Evolutionary conservation across 2,888 invertebrate species (phyloP).

Genomic region (Protonemura montana): DNA sequence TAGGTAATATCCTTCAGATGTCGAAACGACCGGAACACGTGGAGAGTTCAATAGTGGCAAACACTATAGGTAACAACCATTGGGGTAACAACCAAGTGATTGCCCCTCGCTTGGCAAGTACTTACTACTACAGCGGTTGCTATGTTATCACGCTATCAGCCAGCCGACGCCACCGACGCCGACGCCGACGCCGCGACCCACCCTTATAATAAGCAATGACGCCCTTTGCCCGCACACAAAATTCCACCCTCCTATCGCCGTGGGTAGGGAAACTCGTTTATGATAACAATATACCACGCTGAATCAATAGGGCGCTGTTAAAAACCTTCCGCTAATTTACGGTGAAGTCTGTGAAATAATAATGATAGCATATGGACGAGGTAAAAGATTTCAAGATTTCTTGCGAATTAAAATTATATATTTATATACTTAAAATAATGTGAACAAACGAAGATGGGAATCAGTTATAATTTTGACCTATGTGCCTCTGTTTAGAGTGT

Average conservation of each 20-base stretch:
- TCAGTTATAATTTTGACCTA: too few relatives aligned
- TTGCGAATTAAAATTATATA: too few relatives aligned
- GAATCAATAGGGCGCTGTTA: background rate
- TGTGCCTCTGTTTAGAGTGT: too few relatives aligned
- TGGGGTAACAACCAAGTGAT: constrained; percentile 16
- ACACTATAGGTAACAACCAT: constrained; percentile 9
- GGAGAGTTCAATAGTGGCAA: background rate
- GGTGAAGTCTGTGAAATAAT: too few relatives aligned
- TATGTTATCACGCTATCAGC: constrained; percentile 3
- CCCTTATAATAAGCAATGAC: constrained; percentile 2
- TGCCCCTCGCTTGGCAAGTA: constrained; percentile 13
- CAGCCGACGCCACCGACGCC: background rate
- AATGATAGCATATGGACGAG: too few relatives aligned
- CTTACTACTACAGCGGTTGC: background rate
- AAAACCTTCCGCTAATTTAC: background rate
- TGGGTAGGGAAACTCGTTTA: background rate
- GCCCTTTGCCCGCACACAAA: background rate
- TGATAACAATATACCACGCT: background rate
- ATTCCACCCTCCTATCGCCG: background rate
- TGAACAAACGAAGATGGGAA: too few relatives aligned
- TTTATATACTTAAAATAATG: too few relatives aligned
- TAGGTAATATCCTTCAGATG: constrained; percentile 25
- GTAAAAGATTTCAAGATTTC: too few relatives aligned
- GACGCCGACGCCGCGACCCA: background rate
- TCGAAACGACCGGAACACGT: constrained; percentile 25